Conservation (phyloP, 37 sponge, comb jelly and placozoan species). For the Chondrosia reniformis region DNA sequence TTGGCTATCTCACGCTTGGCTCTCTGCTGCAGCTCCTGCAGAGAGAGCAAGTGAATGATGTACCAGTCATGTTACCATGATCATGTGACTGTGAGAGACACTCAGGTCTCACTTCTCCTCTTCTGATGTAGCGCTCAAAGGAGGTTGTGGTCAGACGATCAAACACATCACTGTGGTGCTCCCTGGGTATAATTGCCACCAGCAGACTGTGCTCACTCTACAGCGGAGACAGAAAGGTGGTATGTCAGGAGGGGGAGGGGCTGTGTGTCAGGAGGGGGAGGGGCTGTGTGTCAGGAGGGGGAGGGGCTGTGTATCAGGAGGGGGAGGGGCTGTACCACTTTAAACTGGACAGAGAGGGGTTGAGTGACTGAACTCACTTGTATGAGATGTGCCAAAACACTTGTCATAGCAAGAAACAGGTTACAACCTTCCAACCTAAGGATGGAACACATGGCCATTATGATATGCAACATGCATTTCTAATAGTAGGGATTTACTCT, state of each 20-base stretch:
- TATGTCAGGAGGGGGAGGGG: neutral
- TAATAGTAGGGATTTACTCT: conserved; percentile 1
- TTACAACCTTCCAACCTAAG: conserved; percentile 37
- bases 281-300: neutral
- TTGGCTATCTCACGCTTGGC: conserved; percentile 39
- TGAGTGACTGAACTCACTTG: conserved; percentile 3
- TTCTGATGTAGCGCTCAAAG: conserved; percentile 59
- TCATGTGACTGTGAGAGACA: neutral
- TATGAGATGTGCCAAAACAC: conserved; percentile 30
- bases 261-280: neutral
- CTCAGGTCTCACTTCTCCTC: conserved; percentile 61
- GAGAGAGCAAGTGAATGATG: neutral
- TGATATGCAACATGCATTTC: neutral
- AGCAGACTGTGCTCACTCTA: conserved; percentile 78
- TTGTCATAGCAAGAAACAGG: conserved; percentile 22
- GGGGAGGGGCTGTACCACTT: neutral
- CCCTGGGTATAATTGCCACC: conserved; percentile 61
- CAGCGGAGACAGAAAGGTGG: neutral
- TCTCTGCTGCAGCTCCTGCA: conserved; percentile 19
- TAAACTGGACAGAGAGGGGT: too few relatives aligned
- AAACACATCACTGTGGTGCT: conserved; percentile 61
- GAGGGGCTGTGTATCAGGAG: neutral
- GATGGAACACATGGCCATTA: neutral
- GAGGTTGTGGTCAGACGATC: conserved; percentile 53
- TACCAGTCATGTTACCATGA: neutral